phyloP scores from a whole-genome alignment of 2,113 vertebrate species.

The Epinephelus lanceolatus region DNA sequence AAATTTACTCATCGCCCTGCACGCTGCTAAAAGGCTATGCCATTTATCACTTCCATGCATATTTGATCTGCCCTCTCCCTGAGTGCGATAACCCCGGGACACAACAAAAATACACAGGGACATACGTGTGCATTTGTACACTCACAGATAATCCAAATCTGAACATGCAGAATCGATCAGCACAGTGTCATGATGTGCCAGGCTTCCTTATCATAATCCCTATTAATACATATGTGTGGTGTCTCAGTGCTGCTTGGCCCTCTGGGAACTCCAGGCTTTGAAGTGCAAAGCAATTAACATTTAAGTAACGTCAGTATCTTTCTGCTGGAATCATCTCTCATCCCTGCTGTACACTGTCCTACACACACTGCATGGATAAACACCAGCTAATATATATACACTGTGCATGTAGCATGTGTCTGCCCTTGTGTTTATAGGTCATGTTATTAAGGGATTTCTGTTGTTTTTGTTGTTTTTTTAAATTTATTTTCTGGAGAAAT shows the following conservation, averaged over 20 bases:
- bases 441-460: conserved; percentile 4
- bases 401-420: not conserved
- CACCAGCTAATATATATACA: conserved; percentile 15
- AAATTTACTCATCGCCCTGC: conserved; percentile 48
- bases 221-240: conserved; percentile 74
- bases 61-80: conserved; percentile 58
- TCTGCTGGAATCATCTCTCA: conserved; percentile 31
- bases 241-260: conserved; percentile 54
- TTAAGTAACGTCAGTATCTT: conserved; percentile 69
- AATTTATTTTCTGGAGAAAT: not conserved
- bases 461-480: not conserved
- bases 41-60: conserved; percentile 64
- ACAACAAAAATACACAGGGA: conserved; percentile 15
- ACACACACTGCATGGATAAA: conserved; percentile 23
- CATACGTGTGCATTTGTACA: not conserved
- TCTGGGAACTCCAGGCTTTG: conserved; percentile 73
- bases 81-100: conserved; percentile 24
- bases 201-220: conserved; percentile 65
- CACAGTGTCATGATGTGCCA: conserved; percentile 52
- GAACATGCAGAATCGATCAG: conserved; percentile 60
- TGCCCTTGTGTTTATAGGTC: not conserved
- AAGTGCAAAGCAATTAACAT: conserved; percentile 83
- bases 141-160: conserved; percentile 6
- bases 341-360: conserved; percentile 11
- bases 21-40: conserved; percentile 42